phyloP scores from a whole-genome alignment of 2,113 vertebrate species.

The Gorsachius goisagi region DNA sequence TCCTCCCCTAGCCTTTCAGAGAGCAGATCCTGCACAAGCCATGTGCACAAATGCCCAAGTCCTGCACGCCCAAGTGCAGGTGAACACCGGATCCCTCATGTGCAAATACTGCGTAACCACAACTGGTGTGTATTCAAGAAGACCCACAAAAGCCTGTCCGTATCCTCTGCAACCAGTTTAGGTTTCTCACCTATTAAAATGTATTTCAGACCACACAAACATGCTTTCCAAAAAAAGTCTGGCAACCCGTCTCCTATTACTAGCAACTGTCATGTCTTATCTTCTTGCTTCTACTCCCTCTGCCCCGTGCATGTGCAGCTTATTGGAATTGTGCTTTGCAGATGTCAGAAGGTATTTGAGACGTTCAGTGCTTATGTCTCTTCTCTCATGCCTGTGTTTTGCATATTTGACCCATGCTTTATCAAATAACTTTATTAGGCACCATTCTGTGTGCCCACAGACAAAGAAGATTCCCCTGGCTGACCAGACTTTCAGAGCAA shows the following conservation, averaged over 20 bases:
- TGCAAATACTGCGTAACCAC: neutral
- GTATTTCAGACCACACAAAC: neutral
- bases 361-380: neutral
- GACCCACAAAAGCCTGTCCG: rapidly evolving
- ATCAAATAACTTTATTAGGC: neutral
- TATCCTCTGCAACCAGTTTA: neutral
- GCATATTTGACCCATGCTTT: neutral
- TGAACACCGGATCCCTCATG: neutral
- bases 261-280: neutral
- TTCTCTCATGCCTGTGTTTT: neutral
- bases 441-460: neutral
- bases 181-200: neutral
- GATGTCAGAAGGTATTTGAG: neutral
- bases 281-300: neutral
- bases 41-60: rapidly evolving
- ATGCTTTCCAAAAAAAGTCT: neutral
- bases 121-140: neutral
- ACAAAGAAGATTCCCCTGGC: neutral
- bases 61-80: neutral
- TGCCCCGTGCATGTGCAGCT: neutral
- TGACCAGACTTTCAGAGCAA: neutral
- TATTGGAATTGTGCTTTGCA: neutral
- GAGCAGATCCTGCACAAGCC: neutral
- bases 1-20: neutral
- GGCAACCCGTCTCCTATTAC: neutral